Base-by-base conservation (phyloP, 2,797 vertebrate genomes). In the Sparidentex hasta region DNA sequence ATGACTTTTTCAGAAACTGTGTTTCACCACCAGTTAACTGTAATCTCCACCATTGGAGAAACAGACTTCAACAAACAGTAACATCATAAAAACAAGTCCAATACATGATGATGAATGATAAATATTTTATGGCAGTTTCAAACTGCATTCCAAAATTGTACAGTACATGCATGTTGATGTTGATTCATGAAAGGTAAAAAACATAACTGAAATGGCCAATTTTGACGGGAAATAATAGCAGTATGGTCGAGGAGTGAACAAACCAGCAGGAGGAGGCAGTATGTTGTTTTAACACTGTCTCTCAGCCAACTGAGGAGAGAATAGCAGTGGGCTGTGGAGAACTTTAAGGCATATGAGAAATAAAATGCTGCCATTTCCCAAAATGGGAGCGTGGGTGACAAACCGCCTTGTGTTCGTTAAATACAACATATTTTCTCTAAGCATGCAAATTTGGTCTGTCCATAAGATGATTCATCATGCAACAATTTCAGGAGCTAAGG, bases 251-350 rank as follows among this genome's bases (percentile, higher is more conserved):
- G 16, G 11, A 74, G 48, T 29, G 48, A 63, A 74, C 66, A 63
- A 71, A 78, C 62, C 85, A 83, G 74, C 72, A 79, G 83, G 44
- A 73, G 75, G 73, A 81, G 75, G 56, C 76, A 80, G 68, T 7
- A 20, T 59, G 64, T 21, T 47, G 58, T 70, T 38, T 71, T 23
- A 57, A 44, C 29, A 13, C 58, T 11, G 16, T 33, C 48, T 78
- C 18, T 44, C 7, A 48, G 66, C 33, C 48, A 70, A 50, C 5
- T 23, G 54, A 23, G 23, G 29, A 69, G 20, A 80, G 18, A 70
- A 54, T 63, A 3, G 63, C 0, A 20, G 18, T 21, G 27, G 54
- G 47, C 47, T 20, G n/a, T 50, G 21, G 21, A 50, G 14, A 71
- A 25, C 29, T 59, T 16, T 27, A 27, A 71, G 20, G 17, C 23